Percentiles rank a stretch among this genome's conserved stretches.
Evolutionary conservation across 2,888 invertebrate genomes (phyloP).

Genomic region (Monochamus alternatus): DNA sequence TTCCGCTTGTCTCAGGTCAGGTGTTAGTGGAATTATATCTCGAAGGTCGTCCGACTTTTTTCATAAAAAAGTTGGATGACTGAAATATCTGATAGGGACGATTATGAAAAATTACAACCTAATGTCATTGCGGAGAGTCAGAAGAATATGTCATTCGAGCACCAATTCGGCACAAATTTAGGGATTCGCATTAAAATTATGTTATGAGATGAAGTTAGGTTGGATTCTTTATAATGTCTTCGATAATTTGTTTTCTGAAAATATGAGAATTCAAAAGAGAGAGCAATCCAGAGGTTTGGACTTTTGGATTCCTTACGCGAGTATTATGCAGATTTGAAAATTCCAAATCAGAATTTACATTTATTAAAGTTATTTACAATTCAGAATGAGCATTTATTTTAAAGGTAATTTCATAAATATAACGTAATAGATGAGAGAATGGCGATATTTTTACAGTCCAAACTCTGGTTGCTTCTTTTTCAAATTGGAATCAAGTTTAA

Average conservation of each 20-base stretch:
- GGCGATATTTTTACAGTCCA: not conserved
- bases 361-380: too few species aligned
- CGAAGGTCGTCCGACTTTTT: not conserved
- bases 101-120: slow-evolving; percentile 25
- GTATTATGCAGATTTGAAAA: too few species aligned
- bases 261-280: not conserved
- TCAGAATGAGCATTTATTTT: too few species aligned
- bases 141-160: slow-evolving; percentile 8
- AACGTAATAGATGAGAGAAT: too few species aligned
- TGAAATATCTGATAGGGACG: slow-evolving; percentile 5
- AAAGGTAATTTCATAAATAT: too few species aligned
- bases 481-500: slow-evolving; percentile 8
- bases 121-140: not conserved
- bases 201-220: slow-evolving; percentile 24
- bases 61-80: not conserved
- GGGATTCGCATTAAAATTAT: not conserved
- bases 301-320: too few species aligned
- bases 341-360: too few species aligned
- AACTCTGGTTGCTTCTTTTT: not conserved
- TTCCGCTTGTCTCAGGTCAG: slow-evolving; percentile 19
- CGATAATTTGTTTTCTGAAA: slow-evolving; percentile 17
- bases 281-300: too few species aligned
- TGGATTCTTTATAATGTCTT: slow-evolving; percentile 33
- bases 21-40: slow-evolving; percentile 14
- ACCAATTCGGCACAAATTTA: slow-evolving; percentile 12